Percentiles rank a stretch among this genome's conserved stretches.
phyloP scores from a whole-genome alignment of 2,113 vertebrate genomes.

The Nothobranchius kuhntae region DNA sequence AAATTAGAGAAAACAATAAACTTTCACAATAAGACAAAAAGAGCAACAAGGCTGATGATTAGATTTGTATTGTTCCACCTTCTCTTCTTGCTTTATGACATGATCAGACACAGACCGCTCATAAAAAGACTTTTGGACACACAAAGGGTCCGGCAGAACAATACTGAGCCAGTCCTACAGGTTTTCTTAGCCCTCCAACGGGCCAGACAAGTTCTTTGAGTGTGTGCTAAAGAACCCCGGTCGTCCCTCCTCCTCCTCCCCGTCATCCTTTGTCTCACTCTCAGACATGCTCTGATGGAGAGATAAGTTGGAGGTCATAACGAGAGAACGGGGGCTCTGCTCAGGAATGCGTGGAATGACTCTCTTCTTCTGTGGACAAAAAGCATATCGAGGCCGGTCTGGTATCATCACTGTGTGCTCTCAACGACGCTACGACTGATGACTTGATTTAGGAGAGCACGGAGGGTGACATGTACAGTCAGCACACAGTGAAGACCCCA shows the following conservation, averaged over 20 bases:
- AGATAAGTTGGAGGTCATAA: conserved; percentile 81
- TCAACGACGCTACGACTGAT: conserved; percentile 18
- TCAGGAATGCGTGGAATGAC: conserved; percentile 78
- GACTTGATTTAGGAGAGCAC: conserved; percentile 32
- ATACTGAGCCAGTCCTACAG: conserved; percentile 15
- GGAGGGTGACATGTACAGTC: conserved; percentile 32
- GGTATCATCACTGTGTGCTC: conserved; percentile 49
- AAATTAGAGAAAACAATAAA: no score
- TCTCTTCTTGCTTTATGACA: no score
- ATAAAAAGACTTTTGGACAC: no score
- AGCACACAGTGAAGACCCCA: conserved; percentile 17
- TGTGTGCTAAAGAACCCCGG: neutral
- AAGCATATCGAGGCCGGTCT: conserved; percentile 57
- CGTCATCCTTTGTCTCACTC: conserved; percentile 27
- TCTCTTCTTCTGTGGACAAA: conserved; percentile 63
- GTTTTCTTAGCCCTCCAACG: conserved; percentile 26
- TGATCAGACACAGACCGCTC: no score
- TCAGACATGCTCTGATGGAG: conserved; percentile 76
- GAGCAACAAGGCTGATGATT: no score
- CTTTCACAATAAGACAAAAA: no score
- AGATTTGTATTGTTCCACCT: no score
- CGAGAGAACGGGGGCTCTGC: conserved; percentile 71
- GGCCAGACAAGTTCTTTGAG: conserved; percentile 35
- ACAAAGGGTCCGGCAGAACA: no score
- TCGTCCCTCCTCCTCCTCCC: neutral